Base-by-base conservation (phyloP, 1,140 invertebrate species). In the Anadara kagoshimensis region DNA sequence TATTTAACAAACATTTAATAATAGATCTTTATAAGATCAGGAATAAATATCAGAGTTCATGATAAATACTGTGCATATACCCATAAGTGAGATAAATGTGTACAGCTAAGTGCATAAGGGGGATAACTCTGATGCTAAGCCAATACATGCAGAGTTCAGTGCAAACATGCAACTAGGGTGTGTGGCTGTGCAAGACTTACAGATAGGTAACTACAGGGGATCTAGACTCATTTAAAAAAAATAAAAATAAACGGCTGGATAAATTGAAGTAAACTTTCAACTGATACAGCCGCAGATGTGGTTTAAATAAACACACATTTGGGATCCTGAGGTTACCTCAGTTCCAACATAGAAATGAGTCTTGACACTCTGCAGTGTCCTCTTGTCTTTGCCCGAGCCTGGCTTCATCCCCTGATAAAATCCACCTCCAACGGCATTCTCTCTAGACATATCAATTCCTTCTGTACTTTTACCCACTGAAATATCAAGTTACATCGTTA, bases 271-370 rank as follows among this genome's bases (percentile, higher is more conserved):
- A 4, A 22, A 18, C 2, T 51, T 22, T 51, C 20, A 18, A 22
- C 10, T 51, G 20, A 51, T 51, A 22, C 20, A 18, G 49, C 49
- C 49, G 20, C 2, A 51, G 16, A 22, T 36, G 29, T 36, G 29
- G 29, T 3, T 3, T 36, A 36, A 36, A 36, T 36, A 36, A 36
- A 3, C 2, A 2, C 29, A 36, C 29, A 36, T 36, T 36, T 36
- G 2, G 29, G 7, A 45, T 44, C n/a, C 22, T 51, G 20, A 58
- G 54, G 57, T 24, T 72, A 87, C 86, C 84, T 90, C 89, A 24
- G 88, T 88, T 18, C 88, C 89, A 73, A 88, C 81, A 80, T 84
- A 89, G 78, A 90, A 85, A 61, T 81, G 75, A 66, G 89, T 90
- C 64, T 86, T 87, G 58, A 90, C 83, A 53, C 76, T 74, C 44